Evolutionary conservation across 2,797 vertebrate species (phyloP).

Genomic region (Lepus oiostolus): DNA sequence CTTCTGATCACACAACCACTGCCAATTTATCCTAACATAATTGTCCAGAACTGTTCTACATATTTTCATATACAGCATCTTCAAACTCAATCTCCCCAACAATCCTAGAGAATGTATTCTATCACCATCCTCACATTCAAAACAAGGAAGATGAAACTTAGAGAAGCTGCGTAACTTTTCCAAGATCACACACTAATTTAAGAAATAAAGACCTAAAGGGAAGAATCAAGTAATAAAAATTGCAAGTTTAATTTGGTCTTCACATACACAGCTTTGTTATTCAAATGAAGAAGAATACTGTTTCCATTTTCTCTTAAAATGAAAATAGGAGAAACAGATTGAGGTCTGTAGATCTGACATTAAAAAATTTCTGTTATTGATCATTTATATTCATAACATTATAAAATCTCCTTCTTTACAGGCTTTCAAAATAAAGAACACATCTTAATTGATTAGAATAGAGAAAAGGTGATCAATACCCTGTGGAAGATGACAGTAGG

Average conservation of each 20-base stretch:
- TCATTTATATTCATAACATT: slow-evolving; percentile 40
- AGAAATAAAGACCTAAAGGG: slow-evolving; percentile 52
- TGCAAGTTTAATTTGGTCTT: slow-evolving; percentile 63
- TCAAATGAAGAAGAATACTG: slow-evolving; percentile 61
- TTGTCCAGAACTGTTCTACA: slow-evolving; percentile 15
- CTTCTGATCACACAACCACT: neutral
- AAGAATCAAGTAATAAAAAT: slow-evolving; percentile 62
- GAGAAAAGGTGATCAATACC: slow-evolving; percentile 12
- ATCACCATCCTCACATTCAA: neutral
- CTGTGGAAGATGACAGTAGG: neutral
- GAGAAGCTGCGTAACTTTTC: slow-evolving; percentile 38
- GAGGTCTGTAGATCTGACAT: slow-evolving; percentile 34
- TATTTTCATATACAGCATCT: neutral
- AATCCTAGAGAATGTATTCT: slow-evolving; percentile 54
- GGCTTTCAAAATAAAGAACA: slow-evolving; percentile 55
- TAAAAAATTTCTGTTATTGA: slow-evolving; percentile 58
- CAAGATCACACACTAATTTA: slow-evolving; percentile 60
- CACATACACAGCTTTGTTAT: slow-evolving; percentile 30
- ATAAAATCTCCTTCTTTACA: slow-evolving; percentile 51
- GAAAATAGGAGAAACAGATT: slow-evolving; percentile 57
- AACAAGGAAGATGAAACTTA: slow-evolving; percentile 59
- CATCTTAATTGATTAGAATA: slow-evolving; percentile 63
- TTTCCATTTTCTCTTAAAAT: slow-evolving; percentile 66
- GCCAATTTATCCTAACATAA: slow-evolving; percentile 28
- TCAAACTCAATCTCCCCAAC: slow-evolving; percentile 16